Base-by-base conservation (phyloP, 1,140 invertebrate species). In the Odontomachus brunneus region DNA sequence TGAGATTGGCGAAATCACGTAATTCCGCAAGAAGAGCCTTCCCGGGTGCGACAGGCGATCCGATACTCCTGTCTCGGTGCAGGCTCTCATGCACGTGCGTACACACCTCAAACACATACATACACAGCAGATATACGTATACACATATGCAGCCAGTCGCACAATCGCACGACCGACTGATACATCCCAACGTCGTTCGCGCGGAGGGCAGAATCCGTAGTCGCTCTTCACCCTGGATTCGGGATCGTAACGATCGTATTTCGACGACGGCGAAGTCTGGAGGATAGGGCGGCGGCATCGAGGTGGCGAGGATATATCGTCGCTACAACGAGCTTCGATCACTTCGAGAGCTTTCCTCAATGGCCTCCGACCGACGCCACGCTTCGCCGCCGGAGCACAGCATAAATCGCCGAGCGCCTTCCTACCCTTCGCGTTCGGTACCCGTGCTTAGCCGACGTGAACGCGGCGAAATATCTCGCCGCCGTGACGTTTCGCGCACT, bases 241-340 rank as follows among this genome's bases (percentile, higher is more conserved):
- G 49, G 17, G 69, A 75, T 84, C 67, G 73, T 75, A 87, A 87
- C 85, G 82, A 65, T 81, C 73, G 85, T 75, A 84, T 84, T 87
- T 73, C 86, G 81, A 55, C 33, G 80, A 86, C 59, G 44, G 12
- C 19, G 12, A 15, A 53, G 57, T 38, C 48, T 14, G 57, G 49
- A 44, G 51, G 51, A 22, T n/a, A 22, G 22, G n/a, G 60, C 60
- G 55, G 62, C 49, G 69, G 67, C 62, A 84, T 80, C 85, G 84
- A 65, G 69, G 57, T 74, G 51, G 84, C 73, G 67, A 75, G 88
- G 67, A 88, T 89, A 88, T 86, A 88, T 84, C 84, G 76, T 65
- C 57, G 73, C 83, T 83, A 75, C 86, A 85, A 88, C 87, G 87
- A 88, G 67, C 62, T 83, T 89, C 88, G 81, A 89, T 89, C 87